Evolutionary conservation across 1,140 invertebrate genomes (phyloP).

Genomic region (Tachypleus tridentatus): DNA sequence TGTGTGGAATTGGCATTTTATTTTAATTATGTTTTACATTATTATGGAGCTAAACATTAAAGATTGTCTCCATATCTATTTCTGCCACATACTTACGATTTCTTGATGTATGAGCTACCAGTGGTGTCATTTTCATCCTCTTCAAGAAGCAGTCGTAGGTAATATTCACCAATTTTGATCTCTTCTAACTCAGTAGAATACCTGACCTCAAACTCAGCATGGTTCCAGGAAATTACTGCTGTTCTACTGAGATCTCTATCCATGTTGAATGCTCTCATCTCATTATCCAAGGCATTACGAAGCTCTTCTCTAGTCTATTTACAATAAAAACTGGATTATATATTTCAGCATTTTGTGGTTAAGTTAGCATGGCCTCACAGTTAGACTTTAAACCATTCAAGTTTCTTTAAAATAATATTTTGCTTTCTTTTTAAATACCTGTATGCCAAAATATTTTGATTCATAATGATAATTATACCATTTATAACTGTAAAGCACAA

Average conservation of each 20-base stretch:
- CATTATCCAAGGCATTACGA: slow-evolving; percentile 80
- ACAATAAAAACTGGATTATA: slow-evolving; percentile 20
- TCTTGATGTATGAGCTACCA: neutral
- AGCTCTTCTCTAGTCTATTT: slow-evolving; percentile 84
- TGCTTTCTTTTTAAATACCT: too few relatives aligned
- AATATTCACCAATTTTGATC: slow-evolving; percentile 98
- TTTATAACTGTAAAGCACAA: too few relatives aligned
- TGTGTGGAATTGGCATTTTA: too few relatives aligned
- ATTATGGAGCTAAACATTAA: too few relatives aligned
- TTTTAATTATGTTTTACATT: too few relatives aligned
- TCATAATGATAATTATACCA: too few relatives aligned
- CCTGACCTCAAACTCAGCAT: slow-evolving; percentile 87
- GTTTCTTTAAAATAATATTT: too few relatives aligned
- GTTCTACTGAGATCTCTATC: slow-evolving; percentile 71
- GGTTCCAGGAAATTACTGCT: slow-evolving; percentile 89
- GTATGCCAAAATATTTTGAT: too few relatives aligned
- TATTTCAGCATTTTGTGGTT: too few relatives aligned
- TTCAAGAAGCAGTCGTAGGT: slow-evolving; percentile 83
- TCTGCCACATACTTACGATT: neutral
- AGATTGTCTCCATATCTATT: too few relatives aligned
- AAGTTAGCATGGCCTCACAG: too few relatives aligned
- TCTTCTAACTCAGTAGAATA: slow-evolving; percentile 91
- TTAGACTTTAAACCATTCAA: too few relatives aligned
- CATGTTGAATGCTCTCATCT: slow-evolving; percentile 74
- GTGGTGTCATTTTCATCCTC: slow-evolving; percentile 46